Conservation (phyloP, 2,797 vertebrate genomes). For the Acanthurus lineatus region DNA sequence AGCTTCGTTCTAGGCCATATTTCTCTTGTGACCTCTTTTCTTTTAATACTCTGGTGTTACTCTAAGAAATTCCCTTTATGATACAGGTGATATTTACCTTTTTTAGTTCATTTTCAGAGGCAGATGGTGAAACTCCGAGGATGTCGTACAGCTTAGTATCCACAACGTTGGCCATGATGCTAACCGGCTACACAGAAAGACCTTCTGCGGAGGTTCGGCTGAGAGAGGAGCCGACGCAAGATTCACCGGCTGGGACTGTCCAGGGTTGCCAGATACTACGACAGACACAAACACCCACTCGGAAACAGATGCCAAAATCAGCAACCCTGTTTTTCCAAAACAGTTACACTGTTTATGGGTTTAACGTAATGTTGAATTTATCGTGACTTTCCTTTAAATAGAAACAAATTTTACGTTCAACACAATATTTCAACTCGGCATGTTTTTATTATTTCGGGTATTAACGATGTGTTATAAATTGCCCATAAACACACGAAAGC, state of each 20-base stretch:
- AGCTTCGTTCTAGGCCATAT: slow-evolving; percentile 71
- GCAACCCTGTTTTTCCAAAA: background rate
- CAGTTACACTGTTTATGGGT: background rate
- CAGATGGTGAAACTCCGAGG: slow-evolving; percentile 93
- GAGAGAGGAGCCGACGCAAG: slow-evolving; percentile 52
- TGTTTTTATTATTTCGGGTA: background rate
- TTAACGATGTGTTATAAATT: background rate
- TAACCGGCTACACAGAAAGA: slow-evolving; percentile 74
- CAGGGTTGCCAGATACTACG: slow-evolving; percentile 60
- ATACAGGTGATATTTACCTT: slow-evolving; percentile 84
- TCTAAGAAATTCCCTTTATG: background rate
- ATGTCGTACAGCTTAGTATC: slow-evolving; percentile 98
- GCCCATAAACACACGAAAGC: background rate
- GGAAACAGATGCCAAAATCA: slow-evolving; percentile 21
- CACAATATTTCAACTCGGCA: background rate
- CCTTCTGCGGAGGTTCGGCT: slow-evolving; percentile 73
- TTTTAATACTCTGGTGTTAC: background rate
- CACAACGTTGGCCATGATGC: slow-evolving; percentile 93
- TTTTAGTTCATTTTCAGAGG: slow-evolving; percentile 95
- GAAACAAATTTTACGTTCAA: background rate
- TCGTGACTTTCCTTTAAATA: background rate
- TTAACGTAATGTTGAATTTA: background rate
- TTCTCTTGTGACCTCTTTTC: slow-evolving; percentile 18
- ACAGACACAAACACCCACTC: slow-evolving; percentile 47
- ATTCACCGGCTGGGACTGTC: slow-evolving; percentile 53